These are phyloP conservation scores for Sphaeridia pumilis DNA, from an alignment of 2,888 invertebrate species.

Conservation along the genomic window DNA sequence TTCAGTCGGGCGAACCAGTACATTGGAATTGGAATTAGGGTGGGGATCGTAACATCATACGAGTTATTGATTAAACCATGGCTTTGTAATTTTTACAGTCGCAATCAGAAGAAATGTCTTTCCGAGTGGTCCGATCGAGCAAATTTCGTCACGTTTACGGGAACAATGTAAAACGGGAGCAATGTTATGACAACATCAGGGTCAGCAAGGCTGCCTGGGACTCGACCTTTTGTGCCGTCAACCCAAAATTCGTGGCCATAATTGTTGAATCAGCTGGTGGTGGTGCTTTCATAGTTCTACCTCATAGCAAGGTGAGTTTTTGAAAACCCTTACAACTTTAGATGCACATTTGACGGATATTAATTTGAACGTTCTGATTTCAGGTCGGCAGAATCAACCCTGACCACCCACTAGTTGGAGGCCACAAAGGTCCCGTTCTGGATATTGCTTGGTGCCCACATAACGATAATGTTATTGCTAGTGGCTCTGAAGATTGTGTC, in stretches of 20 bases:
- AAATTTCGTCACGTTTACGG: slow-evolving; percentile 97
- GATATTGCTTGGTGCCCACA: slow-evolving; percentile 98
- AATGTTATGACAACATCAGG: slow-evolving; percentile 93
- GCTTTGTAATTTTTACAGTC: slow-evolving; percentile 5
- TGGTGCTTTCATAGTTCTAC: slow-evolving; percentile 88
- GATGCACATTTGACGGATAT: too few relatives aligned
- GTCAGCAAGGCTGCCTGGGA: slow-evolving; percentile 72
- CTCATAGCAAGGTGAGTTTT: slow-evolving; percentile 68
- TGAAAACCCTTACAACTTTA: too few relatives aligned
- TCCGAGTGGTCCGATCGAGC: slow-evolving; percentile 91
- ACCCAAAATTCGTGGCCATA: slow-evolving; percentile 93
- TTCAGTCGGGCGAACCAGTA: too few relatives aligned
- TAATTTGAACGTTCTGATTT: too few relatives aligned
- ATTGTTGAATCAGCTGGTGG: slow-evolving; percentile 95
- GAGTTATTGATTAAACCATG: too few relatives aligned
- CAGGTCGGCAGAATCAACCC: slow-evolving; percentile 90
- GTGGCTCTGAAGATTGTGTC: slow-evolving; percentile 92
- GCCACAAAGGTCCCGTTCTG: slow-evolving; percentile 90
- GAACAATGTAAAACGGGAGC: slow-evolving; percentile 81
- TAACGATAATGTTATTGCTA: slow-evolving; percentile 95
- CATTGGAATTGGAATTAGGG: too few relatives aligned
- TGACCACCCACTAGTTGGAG: slow-evolving; percentile 86
- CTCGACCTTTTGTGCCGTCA: slow-evolving; percentile 95
- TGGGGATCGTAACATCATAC: too few relatives aligned
- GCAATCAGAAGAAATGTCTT: slow-evolving; percentile 57